phyloP scores from a whole-genome alignment of 2,888 invertebrate genomes.

The Drosophila subsilvestris region DNA sequence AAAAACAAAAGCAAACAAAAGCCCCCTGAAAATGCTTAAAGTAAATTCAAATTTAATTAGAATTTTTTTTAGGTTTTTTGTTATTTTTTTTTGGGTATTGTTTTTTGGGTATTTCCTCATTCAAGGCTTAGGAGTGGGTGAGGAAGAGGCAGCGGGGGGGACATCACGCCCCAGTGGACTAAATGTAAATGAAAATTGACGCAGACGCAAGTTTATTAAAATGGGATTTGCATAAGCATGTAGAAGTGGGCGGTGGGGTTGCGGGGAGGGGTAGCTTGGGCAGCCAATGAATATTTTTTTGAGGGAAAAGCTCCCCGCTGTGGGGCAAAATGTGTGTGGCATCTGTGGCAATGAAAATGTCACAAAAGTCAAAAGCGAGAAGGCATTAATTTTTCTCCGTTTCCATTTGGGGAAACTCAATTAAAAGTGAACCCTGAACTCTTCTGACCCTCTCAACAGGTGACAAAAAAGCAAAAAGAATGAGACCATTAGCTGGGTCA shows the following conservation, averaged over 20 bases:
- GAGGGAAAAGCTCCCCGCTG: conserved; percentile 8
- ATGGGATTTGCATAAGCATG: conserved; percentile 77
- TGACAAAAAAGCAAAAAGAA: not conserved
- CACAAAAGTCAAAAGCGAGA: conserved; percentile 52
- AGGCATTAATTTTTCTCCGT: conserved; percentile 70
- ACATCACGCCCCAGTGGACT: conserved; percentile 61
- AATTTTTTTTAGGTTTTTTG: conserved; percentile 53
- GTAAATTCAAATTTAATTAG: conserved; percentile 79
- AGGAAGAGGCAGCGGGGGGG: not conserved
- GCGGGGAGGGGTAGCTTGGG: not conserved
- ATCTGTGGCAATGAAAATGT: conserved; percentile 42
- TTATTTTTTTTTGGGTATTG: conserved; percentile 63
- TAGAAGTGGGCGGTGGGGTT: conserved; percentile 19
- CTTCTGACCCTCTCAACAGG: conserved; percentile 32
- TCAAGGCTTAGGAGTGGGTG: not conserved
- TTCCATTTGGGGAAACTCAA: conserved; percentile 65
- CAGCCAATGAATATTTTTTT: conserved; percentile 65
- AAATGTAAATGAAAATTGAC: conserved; percentile 78
- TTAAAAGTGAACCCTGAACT: conserved; percentile 60
- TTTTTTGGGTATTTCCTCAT: conserved; percentile 40
- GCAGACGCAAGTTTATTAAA: conserved; percentile 76
- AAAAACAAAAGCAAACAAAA: conserved; percentile 71
- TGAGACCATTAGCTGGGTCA: conserved; percentile 10
- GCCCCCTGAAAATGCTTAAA: conserved; percentile 68
- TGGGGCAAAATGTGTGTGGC: conserved; percentile 6